These are phyloP conservation scores for Tragulus kanchil DNA, from an alignment of 2,113 vertebrate species.

Conservation along the genomic window DNA sequence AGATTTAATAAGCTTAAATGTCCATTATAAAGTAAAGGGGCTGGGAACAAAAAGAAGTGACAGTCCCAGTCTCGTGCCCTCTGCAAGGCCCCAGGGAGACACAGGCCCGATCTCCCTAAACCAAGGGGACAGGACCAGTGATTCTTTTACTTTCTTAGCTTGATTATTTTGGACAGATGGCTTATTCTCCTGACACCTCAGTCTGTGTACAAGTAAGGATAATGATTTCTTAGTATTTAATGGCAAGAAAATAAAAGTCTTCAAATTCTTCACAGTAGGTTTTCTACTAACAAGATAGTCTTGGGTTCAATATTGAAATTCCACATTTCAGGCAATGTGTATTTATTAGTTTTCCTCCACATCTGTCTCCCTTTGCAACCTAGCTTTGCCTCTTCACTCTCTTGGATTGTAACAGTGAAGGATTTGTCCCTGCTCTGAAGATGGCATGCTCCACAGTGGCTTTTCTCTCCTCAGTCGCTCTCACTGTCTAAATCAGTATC, in stretches of 20 bases:
- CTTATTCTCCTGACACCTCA: not conserved
- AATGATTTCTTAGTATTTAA: conserved; percentile 30
- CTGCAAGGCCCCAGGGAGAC: too few species aligned
- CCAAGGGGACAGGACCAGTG: too few species aligned
- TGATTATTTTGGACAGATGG: not conserved
- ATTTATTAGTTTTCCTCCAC: not conserved
- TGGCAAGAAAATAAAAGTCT: conserved; percentile 28
- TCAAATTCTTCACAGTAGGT: conserved; percentile 10
- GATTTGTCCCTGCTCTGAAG: conserved; percentile 89
- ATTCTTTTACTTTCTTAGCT: not conserved
- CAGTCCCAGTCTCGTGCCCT: too few species aligned
- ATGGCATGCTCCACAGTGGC: conserved; percentile 87
- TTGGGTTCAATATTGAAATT: not conserved
- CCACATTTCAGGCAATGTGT: not conserved
- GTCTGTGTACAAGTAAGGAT: not conserved
- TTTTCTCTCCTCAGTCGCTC: conserved; percentile 89
- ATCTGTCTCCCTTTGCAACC: not conserved
- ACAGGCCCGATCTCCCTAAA: too few species aligned
- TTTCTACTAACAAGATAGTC: not conserved
- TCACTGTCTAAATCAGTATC: conserved; percentile 92
- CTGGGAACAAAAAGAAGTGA: too few species aligned
- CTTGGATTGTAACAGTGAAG: conserved; percentile 59
- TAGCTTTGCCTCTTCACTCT: not conserved
- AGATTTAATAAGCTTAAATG: too few species aligned
- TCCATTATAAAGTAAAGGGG: too few species aligned